Percentiles rank a stretch among this genome's conserved stretches.
These are phyloP conservation scores for Antennarius striatus DNA, from an alignment of 2,113 vertebrate genomes.

Conservation along the genomic window DNA sequence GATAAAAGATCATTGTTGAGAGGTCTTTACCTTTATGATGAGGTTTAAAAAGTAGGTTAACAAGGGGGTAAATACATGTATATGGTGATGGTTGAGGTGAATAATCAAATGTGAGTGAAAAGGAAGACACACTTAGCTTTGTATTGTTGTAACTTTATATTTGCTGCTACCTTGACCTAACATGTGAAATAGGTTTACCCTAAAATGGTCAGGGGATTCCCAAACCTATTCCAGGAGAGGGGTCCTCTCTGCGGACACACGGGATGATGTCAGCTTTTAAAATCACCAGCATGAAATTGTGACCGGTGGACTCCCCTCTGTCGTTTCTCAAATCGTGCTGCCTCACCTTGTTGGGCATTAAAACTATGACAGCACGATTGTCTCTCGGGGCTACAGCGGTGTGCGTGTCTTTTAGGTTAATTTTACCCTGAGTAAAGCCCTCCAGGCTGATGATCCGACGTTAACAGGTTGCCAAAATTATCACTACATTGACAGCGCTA, in stretches of 20 bases:
- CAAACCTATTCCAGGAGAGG: slow-evolving; percentile 53
- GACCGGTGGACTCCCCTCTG: not conserved
- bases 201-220: slow-evolving; percentile 52
- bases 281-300: not conserved
- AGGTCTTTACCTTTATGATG: not conserved
- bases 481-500: too few relatives aligned
- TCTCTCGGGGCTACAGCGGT: slow-evolving; percentile 5
- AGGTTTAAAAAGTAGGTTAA: not conserved
- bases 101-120: too few relatives aligned
- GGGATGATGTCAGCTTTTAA: slow-evolving; percentile 22
- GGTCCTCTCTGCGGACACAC: slow-evolving; percentile 20
- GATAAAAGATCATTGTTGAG: not conserved
- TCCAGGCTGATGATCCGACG: slow-evolving; percentile 7
- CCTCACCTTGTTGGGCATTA: slow-evolving; percentile 16
- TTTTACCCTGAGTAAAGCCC: not conserved
- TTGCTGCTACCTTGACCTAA: slow-evolving; percentile 1
- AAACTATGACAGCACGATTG: slow-evolving; percentile 54
- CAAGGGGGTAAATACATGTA: too few relatives aligned
- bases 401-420: accelerated
- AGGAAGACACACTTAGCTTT: not conserved
- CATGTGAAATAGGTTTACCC: slow-evolving; percentile 6
- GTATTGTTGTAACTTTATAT: slow-evolving; percentile 17
- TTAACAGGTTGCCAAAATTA: not conserved
- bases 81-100: too few relatives aligned
- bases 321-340: not conserved